Conservation (phyloP, 2,797 vertebrate genomes). For the Fistularia commersonii region DNA sequence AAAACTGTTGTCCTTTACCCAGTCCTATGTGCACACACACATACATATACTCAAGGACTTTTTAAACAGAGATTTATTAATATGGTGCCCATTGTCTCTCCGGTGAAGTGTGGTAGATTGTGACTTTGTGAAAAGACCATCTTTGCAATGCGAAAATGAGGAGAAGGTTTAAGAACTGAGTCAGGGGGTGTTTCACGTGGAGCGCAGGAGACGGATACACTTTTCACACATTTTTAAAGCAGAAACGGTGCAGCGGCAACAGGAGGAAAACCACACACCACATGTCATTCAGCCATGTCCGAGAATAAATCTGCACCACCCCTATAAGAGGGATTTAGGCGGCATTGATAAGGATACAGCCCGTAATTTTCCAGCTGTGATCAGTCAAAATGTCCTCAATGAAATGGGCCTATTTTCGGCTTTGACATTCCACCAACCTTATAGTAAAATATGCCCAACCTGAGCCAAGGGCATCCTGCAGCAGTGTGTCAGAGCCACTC, state of each 20-base stretch:
- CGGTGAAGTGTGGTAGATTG: slow-evolving; percentile 61
- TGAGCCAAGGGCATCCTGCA: slow-evolving; percentile 49
- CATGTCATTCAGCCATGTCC: too few relatives aligned
- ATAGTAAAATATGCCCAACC: slow-evolving; percentile 36
- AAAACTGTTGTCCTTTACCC: slow-evolving; percentile 74
- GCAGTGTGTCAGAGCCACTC: slow-evolving; percentile 21
- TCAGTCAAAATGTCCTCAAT: slow-evolving; percentile 4
- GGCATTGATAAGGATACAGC: too few relatives aligned
- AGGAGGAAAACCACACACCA: too few relatives aligned
- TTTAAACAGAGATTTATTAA: slow-evolving; percentile 75
- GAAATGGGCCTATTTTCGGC: slow-evolving; percentile 34
- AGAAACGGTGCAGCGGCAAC: too few relatives aligned
- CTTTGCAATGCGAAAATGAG: slow-evolving; percentile 64
- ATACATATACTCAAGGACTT: slow-evolving; percentile 73
- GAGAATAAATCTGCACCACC: too few relatives aligned
- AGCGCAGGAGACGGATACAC: too few relatives aligned
- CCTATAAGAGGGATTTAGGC: too few relatives aligned
- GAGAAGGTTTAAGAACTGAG: slow-evolving; percentile 41
- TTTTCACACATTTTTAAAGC: too few relatives aligned
- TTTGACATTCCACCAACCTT: slow-evolving; percentile 53
- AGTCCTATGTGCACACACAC: slow-evolving; percentile 72
- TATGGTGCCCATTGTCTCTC: slow-evolving; percentile 69
- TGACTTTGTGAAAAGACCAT: slow-evolving; percentile 66
- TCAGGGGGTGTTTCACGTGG: slow-evolving; percentile 19
- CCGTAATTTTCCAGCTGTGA: too few relatives aligned